These are phyloP conservation scores for Tapirus terrestris DNA, from an alignment of 2,113 vertebrate genomes.

Conservation along the genomic window DNA sequence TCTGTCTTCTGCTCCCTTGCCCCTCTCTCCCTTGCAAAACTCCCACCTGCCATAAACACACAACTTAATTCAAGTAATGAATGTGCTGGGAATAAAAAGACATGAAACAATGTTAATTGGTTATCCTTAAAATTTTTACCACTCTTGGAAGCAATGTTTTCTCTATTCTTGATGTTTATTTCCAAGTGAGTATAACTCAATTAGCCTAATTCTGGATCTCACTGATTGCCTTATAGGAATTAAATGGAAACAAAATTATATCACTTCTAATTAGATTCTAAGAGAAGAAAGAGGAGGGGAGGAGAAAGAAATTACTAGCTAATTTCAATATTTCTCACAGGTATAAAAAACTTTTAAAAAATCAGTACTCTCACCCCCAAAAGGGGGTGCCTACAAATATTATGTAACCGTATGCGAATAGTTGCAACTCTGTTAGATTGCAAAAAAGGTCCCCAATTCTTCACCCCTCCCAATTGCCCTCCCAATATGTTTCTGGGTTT, in stretches of 20 bases:
- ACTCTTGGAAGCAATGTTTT: not conserved
- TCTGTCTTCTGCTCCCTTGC: not conserved
- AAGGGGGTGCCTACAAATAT: not conserved
- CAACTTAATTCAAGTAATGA: not conserved
- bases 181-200: not conserved
- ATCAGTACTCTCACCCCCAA: not conserved
- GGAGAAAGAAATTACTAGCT: not conserved
- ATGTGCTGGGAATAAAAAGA: not conserved
- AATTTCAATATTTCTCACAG: slow-evolving; percentile 4
- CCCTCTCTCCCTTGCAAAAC: not conserved
- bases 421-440: not conserved
- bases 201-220: slow-evolving; percentile 17
- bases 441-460: not conserved
- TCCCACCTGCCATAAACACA: not conserved
- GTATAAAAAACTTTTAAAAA: not conserved
- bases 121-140: not conserved
- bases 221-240: not conserved
- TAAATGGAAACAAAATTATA: not conserved
- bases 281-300: not conserved
- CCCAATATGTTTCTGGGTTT: not conserved
- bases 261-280: slow-evolving; percentile 44
- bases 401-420: not conserved
- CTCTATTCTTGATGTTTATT: not conserved
- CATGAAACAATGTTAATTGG: not conserved
- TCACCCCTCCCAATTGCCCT: not conserved